Base-by-base conservation (phyloP, 1,140 invertebrate species). In the Hyposmocoma kahamanoa region DNA sequence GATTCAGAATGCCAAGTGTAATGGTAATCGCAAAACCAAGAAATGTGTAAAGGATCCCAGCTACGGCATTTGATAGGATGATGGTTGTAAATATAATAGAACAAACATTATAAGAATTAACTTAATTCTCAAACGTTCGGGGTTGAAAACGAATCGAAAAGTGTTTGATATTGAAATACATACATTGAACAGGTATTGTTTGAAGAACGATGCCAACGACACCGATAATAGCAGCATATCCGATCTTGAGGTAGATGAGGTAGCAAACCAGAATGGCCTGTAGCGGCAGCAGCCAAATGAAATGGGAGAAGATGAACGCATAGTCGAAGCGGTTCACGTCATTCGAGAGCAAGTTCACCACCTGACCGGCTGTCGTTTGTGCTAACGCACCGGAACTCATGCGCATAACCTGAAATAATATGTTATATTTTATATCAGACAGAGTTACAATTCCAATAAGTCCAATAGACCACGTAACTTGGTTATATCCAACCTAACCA, bases 281-380 rank as follows among this genome's bases (percentile, higher is more conserved):
- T 13, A 95, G 72, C 0, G 93, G 94, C 41, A 92, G 90, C 17
- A 92, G 88, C 91, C 91, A 93, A 41, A 92, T 80, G 71, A 88
- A 90, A 61, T 92, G 91, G n/a, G 91, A 78, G 60, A 87, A 90
- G 22, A 90, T 80, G 28, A 90, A 87, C 0, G 90, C 88, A 53
- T 87, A 86, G 70, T 93, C 91, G 53, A 93, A 90, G 1, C 92
- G 87, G 65, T 88, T 90, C 2, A 92, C 90, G 71, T 96, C 95
- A 65, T 96, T 96, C 1, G 95, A 95, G 44, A 96, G 84, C 3
- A 96, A 81, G 81, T 97, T 96, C 2, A 96, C 92, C 36, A 96
- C 90, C 81, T 96, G 94, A 0, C 95, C 95, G 0, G 91, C 91
- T 0, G 94, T 93, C 0, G 94, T 94, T 72, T 92, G 86, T 0